Evolutionary conservation across 2,113 vertebrate species (phyloP), one percentile per base, ranked within the genome.

Genomic region (Acrocephalus kingi): DNA sequence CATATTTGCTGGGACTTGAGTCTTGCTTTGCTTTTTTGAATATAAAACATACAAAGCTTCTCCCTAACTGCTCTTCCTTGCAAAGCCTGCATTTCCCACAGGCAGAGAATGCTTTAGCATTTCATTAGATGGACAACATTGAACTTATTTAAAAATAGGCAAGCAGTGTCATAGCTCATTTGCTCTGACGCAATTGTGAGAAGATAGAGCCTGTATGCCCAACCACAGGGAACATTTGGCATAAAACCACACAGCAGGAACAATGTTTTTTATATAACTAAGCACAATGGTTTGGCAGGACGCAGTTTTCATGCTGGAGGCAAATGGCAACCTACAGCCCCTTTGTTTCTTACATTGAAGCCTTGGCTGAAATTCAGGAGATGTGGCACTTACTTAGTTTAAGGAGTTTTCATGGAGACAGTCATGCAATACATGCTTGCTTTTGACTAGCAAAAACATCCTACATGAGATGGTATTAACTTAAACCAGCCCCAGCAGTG

Each of bases 91-190:
- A 74, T 91, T 91, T 89, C 89, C 89, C 84, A 89, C 35, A 74
- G 76, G 89, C 87, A 87, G 49, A 77, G 17, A 54, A 51, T 39
- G 51, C 64, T 85, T 91, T 41, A 90, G 80, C 59, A 66, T 90
- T 94, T 96, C 84, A 87, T 95, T 94, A 91, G 84, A 90, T 18
- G 76, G 93, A 96, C 91, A 95, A 58, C 28, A 69, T 0, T 87
- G 55, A 94, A 69, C 63, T 95, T 94, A 83, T 11, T 95, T 94
- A 71, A 94, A 94, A 95, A 91, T 10, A 95, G 87, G 77, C 84
- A 84, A 89, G 80, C 55, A 92, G 73, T 21, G 86, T 84, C 93
- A 95, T 79, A 92, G 95, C 76, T 93, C 81, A 86, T 85, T 91
- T 82, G 54, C 55, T 91, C 63, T 68, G 68, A 69, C 85, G 71